phyloP scores from a whole-genome alignment of 2,888 invertebrate species.

The Tinea semifulvella region DNA sequence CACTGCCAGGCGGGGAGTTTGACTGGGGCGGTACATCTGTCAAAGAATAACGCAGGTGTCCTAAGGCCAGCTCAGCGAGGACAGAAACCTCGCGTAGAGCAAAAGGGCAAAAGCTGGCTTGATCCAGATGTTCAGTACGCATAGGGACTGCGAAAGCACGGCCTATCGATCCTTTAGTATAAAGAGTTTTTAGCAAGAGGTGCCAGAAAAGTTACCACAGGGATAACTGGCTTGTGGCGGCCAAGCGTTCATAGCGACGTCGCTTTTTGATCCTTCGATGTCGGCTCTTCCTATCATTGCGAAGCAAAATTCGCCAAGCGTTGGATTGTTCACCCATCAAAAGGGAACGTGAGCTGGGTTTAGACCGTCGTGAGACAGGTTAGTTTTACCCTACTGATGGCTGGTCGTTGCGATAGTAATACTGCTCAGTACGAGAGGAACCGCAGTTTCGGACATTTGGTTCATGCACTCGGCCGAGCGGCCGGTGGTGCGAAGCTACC shows the following conservation, averaged over 20 bases:
- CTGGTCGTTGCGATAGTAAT: constrained; percentile 64
- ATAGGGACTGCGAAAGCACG: constrained; percentile 72
- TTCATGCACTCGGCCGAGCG: constrained; percentile 70
- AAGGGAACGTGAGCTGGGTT: constrained; percentile 73
- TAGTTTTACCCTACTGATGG: constrained; percentile 70
- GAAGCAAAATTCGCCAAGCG: constrained; percentile 76
- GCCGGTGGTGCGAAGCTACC: constrained; percentile 74
- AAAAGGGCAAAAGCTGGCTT: constrained; percentile 75
- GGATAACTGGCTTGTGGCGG: constrained; percentile 74
- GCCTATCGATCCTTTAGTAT: constrained; percentile 72
- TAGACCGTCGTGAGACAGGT: constrained; percentile 73
- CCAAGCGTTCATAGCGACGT: constrained; percentile 73
- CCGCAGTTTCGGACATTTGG: constrained; percentile 69
- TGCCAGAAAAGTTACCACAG: constrained; percentile 78
- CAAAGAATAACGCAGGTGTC: constrained; percentile 73
- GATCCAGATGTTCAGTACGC: constrained; percentile 72
- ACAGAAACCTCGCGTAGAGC: constrained; percentile 77
- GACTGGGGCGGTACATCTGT: constrained; percentile 74
- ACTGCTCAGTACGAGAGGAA: constrained; percentile 66
- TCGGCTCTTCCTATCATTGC: constrained; percentile 80
- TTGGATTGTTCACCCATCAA: constrained; percentile 77
- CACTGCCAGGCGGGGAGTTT: constrained; percentile 71
- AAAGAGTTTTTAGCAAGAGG: constrained; percentile 69
- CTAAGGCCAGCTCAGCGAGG: constrained; percentile 71
- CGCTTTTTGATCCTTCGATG: constrained; percentile 77